Evolutionary conservation across 2,888 invertebrate genomes (phyloP).

Genomic region (Electrophaes corylata): DNA sequence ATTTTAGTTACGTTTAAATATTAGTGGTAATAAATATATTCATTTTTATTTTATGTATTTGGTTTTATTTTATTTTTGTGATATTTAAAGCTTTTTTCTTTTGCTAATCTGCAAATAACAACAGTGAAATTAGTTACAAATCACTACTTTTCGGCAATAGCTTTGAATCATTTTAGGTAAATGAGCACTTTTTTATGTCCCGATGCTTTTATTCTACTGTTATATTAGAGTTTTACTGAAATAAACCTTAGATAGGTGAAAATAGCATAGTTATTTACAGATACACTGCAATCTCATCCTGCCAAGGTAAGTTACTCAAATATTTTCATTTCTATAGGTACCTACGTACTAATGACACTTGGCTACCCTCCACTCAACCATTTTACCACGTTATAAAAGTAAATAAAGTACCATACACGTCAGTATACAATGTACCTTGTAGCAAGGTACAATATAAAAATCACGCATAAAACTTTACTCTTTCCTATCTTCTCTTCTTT

Average conservation of each 20-base stretch:
- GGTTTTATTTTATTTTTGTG: conserved; percentile 77
- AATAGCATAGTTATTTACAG: conserved; percentile 18
- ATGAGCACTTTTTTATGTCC: not conserved
- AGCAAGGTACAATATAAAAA: not conserved
- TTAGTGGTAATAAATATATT: conserved; percentile 81
- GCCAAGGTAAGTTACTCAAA: conserved; percentile 18
- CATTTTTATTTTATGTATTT: conserved; percentile 81
- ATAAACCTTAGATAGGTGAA: not conserved
- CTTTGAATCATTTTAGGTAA: not conserved
- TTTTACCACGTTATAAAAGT: not conserved
- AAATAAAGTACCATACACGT: not conserved
- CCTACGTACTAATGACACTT: not conserved
- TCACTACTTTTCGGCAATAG: conserved; percentile 9
- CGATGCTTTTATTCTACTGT: conserved; percentile 4
- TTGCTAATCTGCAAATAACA: conserved; percentile 6
- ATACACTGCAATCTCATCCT: conserved; percentile 9
- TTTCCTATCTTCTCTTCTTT: conserved; percentile 9
- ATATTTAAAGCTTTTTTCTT: conserved; percentile 32
- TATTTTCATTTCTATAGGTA: not conserved
- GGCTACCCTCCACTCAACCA: not conserved
- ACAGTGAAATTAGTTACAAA: not conserved
- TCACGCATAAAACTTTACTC: not conserved
- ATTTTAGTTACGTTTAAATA: conserved; percentile 75
- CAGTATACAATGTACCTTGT: not conserved
- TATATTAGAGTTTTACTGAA: not conserved